Evolutionary conservation across 2,113 vertebrate species (phyloP), one percentile per base, ranked within the genome.

Genomic region (Gambusia affinis): DNA sequence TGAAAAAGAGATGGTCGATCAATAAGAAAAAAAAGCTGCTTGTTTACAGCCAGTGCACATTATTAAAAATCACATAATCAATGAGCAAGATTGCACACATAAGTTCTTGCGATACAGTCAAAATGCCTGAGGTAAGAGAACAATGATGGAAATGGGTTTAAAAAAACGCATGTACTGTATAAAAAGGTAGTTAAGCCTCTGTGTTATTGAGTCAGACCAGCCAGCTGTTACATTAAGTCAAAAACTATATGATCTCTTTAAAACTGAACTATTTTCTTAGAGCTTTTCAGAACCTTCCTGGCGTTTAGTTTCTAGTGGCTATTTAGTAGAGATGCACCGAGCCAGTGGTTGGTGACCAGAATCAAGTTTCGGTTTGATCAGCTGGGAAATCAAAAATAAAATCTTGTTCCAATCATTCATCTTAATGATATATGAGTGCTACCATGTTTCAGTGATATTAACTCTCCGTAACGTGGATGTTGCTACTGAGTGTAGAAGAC

Each of bases 101-200:
- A 57, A 29, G 12, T 31, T 0, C 29, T 47, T 19, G 8, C 75
- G 78, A 19, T 57, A 64, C 72, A 72, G 74, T 73, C 68, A 28
- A 83, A 91, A 69, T 2, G 89, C 77, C 85, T 62, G 85, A 75
- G 77, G 88, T 35, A 70, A 81, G 30, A 76, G 68, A 22, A 64
- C 8, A 72, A 70, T 1, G 70, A 37, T 63, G 69, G 74, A 80
- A 75, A 86, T 72, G 87, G 84, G 71, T 62, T 81, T 2, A 67
- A 75, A 78, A 78, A 27, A 17, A 27, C 66, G 47, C 30, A 65
- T 35, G 62, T 76, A 73, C 80, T 81, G 84, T 74, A 69, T 28
- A 60, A 66, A 81, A 78, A 60, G 73, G 67, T 70, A 24, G 70
- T 27, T 74, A 64, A 22, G 60, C 7, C 19, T 73, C 35, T 75